Base-by-base conservation (phyloP, 2,888 invertebrate species). In the Trachelus iudaicus region DNA sequence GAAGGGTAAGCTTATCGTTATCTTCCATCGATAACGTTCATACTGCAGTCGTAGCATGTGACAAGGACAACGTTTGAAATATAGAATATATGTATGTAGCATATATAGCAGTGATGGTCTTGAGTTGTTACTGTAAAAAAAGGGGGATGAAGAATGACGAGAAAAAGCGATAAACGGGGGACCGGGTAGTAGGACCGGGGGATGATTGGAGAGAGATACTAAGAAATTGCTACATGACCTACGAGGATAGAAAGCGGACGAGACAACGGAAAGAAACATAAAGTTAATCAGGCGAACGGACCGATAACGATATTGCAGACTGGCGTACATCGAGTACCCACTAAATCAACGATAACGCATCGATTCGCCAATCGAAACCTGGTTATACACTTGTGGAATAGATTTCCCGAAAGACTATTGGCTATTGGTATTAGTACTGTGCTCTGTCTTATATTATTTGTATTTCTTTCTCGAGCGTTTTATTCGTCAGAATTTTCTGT, bases 241-340 rank as follows among this genome's bases (percentile, higher is more conserved):
- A 71, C 71, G 31, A 33, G 9, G 13, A 23, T 71, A 3, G 71
- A 71, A 13, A 2, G 71, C 56, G 75, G 15, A 13, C 34, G 34
- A 75, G 69, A 71, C 71, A 71, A 34, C 71, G 71, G 82, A 83
- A 78, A 73, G 73, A 80, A 73, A 68, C 75, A 77, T 85, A 83
- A 85, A 85, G 81, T 85, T 84, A 85, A 85, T 86, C 86, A 84
- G 81, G 81, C 81, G 86, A 81, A 81, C 79, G 81, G 78, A 76
- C 79, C 80, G 85, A 85, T 85, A 86, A 85, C 84, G 81, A 79
- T 77, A 80, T 77, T 56, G 56, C 56, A 56, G 56, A 9, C 56
- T 56, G 56, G 23, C 56, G 56, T 56, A 56, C 23, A 73, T 40
- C 15, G 31, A 34, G 33, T 23, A 35, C 4, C 69, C n/a, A 69